Evolutionary conservation across 2,113 vertebrate genomes (phyloP).

Genomic region (Prunella fulvescens): DNA sequence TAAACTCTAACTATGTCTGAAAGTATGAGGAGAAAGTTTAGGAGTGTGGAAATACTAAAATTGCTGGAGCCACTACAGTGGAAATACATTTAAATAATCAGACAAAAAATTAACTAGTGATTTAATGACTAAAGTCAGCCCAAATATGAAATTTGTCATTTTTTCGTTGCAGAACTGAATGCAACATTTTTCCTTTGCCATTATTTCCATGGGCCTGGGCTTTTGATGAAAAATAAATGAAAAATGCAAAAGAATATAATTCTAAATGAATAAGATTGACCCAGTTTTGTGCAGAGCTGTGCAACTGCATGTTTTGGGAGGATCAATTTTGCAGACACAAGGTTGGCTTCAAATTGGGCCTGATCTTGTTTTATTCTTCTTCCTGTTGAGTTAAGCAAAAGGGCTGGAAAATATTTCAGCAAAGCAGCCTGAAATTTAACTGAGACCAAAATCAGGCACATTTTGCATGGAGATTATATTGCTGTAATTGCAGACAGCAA

Average conservation of each 20-base stretch:
- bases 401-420: neutral
- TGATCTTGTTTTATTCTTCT: neutral
- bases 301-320: neutral
- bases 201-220: neutral
- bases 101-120: neutral
- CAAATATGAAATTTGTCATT: neutral
- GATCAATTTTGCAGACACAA: neutral
- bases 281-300: neutral
- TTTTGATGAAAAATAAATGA: constrained; percentile 18
- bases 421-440: neutral
- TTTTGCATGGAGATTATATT: neutral
- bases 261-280: neutral
- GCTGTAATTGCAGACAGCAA: neutral
- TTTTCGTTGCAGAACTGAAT: neutral
- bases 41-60: neutral
- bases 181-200: neutral
- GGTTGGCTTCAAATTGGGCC: neutral
- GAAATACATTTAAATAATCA: neutral
- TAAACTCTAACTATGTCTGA: neutral
- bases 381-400: neutral
- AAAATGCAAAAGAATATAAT: neutral
- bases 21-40: neutral
- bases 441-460: neutral
- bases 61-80: neutral
- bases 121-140: neutral